phyloP scores from a whole-genome alignment of 2,888 invertebrate genomes.

The Aethes cnicana region DNA sequence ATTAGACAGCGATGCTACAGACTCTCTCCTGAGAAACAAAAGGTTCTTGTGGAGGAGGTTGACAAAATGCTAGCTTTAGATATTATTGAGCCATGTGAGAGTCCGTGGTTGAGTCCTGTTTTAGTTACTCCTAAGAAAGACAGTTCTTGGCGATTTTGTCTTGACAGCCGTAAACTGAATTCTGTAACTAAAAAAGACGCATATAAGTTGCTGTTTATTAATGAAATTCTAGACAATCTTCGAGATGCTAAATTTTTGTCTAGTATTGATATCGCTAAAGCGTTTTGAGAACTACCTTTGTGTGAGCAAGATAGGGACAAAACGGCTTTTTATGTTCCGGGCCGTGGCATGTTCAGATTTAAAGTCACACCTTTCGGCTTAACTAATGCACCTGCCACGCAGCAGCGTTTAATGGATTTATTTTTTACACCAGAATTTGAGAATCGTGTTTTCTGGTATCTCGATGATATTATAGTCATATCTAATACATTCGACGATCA shows the following conservation, averaged over 20 bases:
- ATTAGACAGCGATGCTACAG: constrained; percentile 35
- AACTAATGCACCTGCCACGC: background rate
- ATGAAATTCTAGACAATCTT: too few relatives aligned
- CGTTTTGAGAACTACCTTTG: background rate
- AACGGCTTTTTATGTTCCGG: constrained; percentile 18
- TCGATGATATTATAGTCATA: constrained; percentile 1
- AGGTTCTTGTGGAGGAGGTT: constrained; percentile 28
- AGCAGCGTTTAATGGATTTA: background rate
- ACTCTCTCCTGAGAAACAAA: constrained; percentile 36
- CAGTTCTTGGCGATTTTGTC: too few relatives aligned
- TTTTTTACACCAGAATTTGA: background rate
- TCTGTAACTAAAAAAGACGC: too few relatives aligned
- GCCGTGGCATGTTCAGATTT: background rate
- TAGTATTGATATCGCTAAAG: too few relatives aligned
- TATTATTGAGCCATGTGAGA: constrained; percentile 33
- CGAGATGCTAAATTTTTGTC: too few relatives aligned
- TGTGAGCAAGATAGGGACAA: background rate
- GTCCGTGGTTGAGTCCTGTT: too few relatives aligned
- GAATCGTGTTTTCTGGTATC: background rate
- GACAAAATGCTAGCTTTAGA: constrained; percentile 32
- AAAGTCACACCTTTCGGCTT: background rate
- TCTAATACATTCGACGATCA: constrained; percentile 7
- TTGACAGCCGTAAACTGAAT: too few relatives aligned
- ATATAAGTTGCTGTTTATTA: too few relatives aligned
- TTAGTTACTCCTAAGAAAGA: too few relatives aligned